phyloP scores from a whole-genome alignment of 2,888 invertebrate species.

The Cephus pygmeus region DNA sequence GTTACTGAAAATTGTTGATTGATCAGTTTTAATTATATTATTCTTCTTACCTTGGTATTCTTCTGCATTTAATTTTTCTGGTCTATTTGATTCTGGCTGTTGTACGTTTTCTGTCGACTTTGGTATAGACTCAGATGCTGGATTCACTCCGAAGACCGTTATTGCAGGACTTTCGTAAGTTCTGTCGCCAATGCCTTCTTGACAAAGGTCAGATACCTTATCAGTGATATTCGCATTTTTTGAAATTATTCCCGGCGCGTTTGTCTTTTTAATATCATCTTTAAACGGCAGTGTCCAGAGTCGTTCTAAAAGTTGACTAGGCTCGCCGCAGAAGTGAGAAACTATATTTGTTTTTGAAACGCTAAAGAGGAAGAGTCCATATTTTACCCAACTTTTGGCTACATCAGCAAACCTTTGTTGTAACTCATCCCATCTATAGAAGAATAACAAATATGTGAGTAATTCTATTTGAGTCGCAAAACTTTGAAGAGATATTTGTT shows the following conservation, averaged over 20 bases:
- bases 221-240: conserved; percentile 4
- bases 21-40: not conserved
- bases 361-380: conserved; percentile 71
- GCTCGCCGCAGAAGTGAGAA: conserved; percentile 46
- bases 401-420: conserved; percentile 68
- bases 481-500: not conserved
- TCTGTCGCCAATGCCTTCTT: conserved; percentile 8
- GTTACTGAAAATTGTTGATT: not conserved
- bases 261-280: conserved; percentile 16
- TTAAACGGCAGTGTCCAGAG: conserved; percentile 27
- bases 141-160: not conserved
- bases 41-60: conserved; percentile 12
- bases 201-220: conserved; percentile 6
- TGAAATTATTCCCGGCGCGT: conserved; percentile 6
- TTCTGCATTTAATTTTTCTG: conserved; percentile 4
- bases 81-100: conserved; percentile 1
- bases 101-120: conserved; percentile 10
- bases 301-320: conserved; percentile 27
- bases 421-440: conserved; percentile 34
- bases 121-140: conserved; percentile 4
- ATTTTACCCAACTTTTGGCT: conserved; percentile 73
- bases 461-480: not conserved
- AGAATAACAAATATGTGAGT: not conserved
- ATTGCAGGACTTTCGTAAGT: conserved; percentile 3
- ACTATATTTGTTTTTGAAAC: conserved; percentile 67